phyloP scores from a whole-genome alignment of 2,888 invertebrate genomes.

The Rapana venosa region DNA sequence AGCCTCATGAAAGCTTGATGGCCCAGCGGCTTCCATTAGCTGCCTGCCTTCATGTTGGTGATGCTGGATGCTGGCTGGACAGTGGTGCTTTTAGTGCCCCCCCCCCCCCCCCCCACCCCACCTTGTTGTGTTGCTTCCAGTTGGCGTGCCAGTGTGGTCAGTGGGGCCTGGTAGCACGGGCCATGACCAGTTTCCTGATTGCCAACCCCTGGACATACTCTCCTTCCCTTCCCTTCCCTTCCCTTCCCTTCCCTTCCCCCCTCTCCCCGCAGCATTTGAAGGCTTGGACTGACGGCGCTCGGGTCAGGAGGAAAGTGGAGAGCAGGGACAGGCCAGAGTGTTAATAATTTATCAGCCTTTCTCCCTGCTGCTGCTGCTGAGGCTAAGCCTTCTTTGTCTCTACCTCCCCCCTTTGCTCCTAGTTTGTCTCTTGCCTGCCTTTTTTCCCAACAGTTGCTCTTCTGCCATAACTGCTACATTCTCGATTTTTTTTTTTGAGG shows the following conservation, averaged over 20 bases:
- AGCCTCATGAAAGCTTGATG: constrained; percentile 18
- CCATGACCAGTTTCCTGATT: background rate
- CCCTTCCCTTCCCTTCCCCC: background rate
- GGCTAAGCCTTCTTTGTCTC: too few relatives aligned
- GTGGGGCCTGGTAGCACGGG: background rate
- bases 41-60: background rate
- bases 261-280: too few relatives aligned
- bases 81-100: background rate
- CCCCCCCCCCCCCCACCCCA: background rate
- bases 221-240: too few relatives aligned
- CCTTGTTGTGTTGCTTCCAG: background rate
- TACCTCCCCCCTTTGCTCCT: background rate
- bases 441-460: constrained; percentile 17
- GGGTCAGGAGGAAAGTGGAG: background rate
- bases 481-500: background rate
- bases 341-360: constrained; percentile 18
- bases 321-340: background rate
- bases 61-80: background rate
- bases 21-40: constrained; percentile 6
- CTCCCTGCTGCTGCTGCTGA: background rate
- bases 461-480: background rate
- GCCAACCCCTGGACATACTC: background rate
- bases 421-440: background rate
- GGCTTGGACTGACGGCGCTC: background rate
- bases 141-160: background rate